phyloP scores from a whole-genome alignment of 2,888 invertebrate genomes.

The Miltochrista miniata region DNA sequence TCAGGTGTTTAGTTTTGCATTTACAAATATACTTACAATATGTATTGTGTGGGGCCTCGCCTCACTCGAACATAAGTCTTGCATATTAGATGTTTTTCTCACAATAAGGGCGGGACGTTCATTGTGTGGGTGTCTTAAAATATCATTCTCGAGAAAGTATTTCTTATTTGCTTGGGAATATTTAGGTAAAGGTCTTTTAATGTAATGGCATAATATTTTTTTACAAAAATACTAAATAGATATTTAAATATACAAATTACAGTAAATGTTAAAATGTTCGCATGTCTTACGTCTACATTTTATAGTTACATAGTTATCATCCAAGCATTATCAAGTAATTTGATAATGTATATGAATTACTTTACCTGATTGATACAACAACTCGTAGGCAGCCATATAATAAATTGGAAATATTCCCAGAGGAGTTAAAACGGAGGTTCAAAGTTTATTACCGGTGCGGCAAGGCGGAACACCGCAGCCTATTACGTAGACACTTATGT shows the following conservation, averaged over 20 bases:
- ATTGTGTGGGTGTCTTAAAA: slow-evolving; percentile 12
- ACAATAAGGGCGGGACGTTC: slow-evolving; percentile 8
- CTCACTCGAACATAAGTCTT: slow-evolving; percentile 8
- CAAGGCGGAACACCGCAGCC: too few relatives aligned
- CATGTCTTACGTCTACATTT: too few relatives aligned
- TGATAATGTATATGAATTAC: too few relatives aligned
- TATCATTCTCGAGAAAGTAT: slow-evolving; percentile 7
- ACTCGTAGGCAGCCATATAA: too few relatives aligned
- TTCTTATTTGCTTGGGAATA: slow-evolving; percentile 11
- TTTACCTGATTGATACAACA: too few relatives aligned
- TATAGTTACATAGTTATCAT: too few relatives aligned
- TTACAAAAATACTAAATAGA: not conserved
- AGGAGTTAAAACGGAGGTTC: too few relatives aligned
- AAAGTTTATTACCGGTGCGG: too few relatives aligned
- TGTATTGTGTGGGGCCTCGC: slow-evolving; percentile 10
- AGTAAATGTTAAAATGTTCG: not conserved
- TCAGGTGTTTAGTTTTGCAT: slow-evolving; percentile 42
- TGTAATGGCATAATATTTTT: slow-evolving; percentile 5
- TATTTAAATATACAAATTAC: not conserved
- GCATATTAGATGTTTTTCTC: slow-evolving; percentile 10
- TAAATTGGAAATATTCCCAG: too few relatives aligned
- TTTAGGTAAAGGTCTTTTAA: slow-evolving; percentile 3
- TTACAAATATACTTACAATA: slow-evolving; percentile 17
- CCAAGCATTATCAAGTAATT: too few relatives aligned
- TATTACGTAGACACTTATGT: too few relatives aligned